Evolutionary conservation across 2,113 vertebrate species (phyloP).

Genomic region (Asarcornis scutulata): DNA sequence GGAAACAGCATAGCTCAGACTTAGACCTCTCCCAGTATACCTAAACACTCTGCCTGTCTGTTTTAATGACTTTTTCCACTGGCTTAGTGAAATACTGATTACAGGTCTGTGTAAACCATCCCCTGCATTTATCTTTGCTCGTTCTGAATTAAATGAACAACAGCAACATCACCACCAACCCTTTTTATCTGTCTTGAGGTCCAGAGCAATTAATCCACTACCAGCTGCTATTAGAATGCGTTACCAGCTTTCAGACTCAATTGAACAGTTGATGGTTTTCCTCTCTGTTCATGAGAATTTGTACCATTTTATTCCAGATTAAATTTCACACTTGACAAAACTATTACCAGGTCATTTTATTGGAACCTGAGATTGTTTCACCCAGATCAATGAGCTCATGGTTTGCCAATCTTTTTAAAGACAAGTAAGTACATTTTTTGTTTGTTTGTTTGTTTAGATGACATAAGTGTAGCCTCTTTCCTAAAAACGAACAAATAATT

Average conservation of each 20-base stretch:
- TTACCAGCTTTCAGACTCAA: not conserved
- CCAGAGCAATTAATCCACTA: not conserved
- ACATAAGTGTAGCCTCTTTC: not conserved
- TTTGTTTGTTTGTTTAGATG: not conserved
- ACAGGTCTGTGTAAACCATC: not conserved
- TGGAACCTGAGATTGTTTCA: not conserved
- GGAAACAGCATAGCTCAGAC: not conserved
- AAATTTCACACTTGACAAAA: not conserved
- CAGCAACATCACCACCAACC: not conserved
- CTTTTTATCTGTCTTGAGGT: not conserved
- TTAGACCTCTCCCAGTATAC: not conserved
- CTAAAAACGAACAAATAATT: not conserved
- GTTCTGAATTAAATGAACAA: not conserved
- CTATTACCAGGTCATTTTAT: not conserved
- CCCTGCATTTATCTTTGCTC: not conserved
- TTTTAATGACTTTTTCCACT: not conserved
- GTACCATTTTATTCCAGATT: not conserved
- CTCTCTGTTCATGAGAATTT: not conserved
- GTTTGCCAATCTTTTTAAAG: not conserved
- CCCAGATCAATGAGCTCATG: not conserved
- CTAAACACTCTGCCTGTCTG: not conserved
- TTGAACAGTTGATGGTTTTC: not conserved
- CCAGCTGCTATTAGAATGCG: not conserved
- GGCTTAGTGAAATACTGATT: not conserved
- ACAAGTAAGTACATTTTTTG: not conserved